Conservation (phyloP, 1,140 invertebrate genomes). For the Pemphigus obesinymphae region DNA sequence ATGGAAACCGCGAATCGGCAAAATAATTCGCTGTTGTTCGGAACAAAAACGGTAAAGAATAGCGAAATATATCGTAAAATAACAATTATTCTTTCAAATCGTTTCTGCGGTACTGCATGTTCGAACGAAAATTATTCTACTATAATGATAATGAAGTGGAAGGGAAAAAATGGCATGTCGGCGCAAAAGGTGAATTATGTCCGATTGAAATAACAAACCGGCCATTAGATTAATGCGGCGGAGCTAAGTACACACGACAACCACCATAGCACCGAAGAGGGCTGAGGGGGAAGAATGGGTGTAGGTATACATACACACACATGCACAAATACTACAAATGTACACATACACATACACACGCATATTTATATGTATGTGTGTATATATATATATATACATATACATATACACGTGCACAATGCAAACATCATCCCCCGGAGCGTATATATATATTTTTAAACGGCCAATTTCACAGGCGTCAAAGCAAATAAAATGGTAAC, state of each 20-base stretch:
- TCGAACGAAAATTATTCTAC: neutral
- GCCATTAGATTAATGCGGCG: constrained; percentile 29
- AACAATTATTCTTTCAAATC: constrained; percentile 30
- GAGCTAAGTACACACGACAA: constrained; percentile 27
- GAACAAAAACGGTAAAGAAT: neutral
- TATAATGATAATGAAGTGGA: constrained; percentile 34
- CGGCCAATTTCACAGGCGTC: constrained; percentile 42
- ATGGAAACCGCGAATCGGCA: no score
- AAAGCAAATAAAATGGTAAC: constrained; percentile 40
- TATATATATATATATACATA: neutral
- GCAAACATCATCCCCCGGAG: constrained; percentile 35
- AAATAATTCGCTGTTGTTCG: neutral
- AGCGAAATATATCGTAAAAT: constrained; percentile 1
- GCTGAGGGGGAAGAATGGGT: neutral
- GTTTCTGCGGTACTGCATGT: neutral
- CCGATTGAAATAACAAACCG: constrained; percentile 38
- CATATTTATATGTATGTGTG: neutral
- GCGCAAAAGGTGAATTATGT: constrained; percentile 21
- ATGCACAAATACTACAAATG: no score
- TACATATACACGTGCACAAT: neutral
- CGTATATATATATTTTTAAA: constrained; percentile 26
- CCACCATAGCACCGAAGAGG: neutral
- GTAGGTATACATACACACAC: no score
- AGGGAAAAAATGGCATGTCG: neutral
- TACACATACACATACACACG: neutral